Evolutionary conservation across 1,140 invertebrate species (phyloP), one percentile per base, ranked within the genome.

Genomic region (Drosophila takahashii): DNA sequence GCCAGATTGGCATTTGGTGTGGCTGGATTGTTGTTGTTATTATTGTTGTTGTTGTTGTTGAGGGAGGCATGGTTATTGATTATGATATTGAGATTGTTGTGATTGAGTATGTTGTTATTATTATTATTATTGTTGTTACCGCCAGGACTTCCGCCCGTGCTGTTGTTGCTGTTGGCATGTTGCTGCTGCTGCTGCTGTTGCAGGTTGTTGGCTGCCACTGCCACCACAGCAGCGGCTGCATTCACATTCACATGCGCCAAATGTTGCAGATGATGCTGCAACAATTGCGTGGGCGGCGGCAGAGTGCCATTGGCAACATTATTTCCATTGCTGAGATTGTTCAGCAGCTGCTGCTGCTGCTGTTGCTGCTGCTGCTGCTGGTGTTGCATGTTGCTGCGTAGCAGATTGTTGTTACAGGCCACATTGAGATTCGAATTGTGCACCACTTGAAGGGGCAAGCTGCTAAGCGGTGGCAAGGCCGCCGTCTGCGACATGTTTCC

Each of bases 241-340:
- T 90, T 91, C 36, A 90, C 87, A 81, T 92, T 92, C 26, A 90
- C 90, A 77, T 92, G 91, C 8, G 90, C 90, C 75, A 92, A 73
- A 81, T 92, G 91, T 60, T 92, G 91, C 79, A 92, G 61, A 41
- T 91, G 91, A 86, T 92, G 91, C 62, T 92, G 91, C 86, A 92
- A 72, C 77, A 92, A 52, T 62, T 92, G 91, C 50, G 81, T 90
- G 56, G 85, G 81, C 22, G 91, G 89, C 22, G 91, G 91, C 78
- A 92, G 44, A 10, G 54, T 37, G 4, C 70, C 78, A 62, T 71
- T 83, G 18, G 77, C 75, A 50, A 89, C 79, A 73, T 79, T 65
- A 62, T 48, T 48, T 7, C 42, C 54, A 42, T 77, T 80, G 62
- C 71, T 73, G n/a, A 75, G 71, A 54, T 34, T 71, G 27, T 70